Conservation (phyloP, 2,113 vertebrate species). For the Myrmecobius fasciatus region DNA sequence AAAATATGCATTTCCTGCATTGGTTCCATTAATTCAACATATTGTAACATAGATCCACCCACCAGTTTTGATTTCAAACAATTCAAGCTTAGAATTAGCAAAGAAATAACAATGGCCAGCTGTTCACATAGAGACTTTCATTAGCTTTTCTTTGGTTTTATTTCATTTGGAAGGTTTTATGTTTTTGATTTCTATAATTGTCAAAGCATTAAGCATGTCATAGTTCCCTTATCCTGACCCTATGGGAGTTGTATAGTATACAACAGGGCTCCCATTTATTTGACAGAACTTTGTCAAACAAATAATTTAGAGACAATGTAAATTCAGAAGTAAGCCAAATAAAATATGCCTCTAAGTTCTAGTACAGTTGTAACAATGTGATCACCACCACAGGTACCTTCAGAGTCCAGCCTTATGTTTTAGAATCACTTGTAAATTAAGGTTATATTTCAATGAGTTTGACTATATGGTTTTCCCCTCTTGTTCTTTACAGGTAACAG, state of each 20-base stretch:
- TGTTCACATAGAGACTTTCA: not conserved
- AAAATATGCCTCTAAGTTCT: not conserved
- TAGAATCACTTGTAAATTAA: not conserved
- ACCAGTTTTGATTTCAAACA: not conserved
- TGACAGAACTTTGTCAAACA: not conserved
- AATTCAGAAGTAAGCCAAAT: not conserved
- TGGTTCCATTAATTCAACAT: not conserved
- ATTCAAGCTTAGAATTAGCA: not conserved
- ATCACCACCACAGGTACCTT: not conserved
- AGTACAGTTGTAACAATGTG: not conserved
- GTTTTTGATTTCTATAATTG: not conserved
- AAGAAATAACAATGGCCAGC: not conserved
- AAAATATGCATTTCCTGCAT: not conserved
- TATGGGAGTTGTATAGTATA: not conserved
- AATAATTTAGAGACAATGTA: not conserved
- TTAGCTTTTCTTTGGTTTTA: too few relatives aligned
- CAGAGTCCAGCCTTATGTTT: not conserved
- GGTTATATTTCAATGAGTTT: not conserved
- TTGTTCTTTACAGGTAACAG: not conserved
- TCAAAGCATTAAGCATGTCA: not conserved
- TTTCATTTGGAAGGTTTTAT: not conserved
- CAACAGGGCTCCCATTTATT: not conserved
- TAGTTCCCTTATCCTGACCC: not conserved
- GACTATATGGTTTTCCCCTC: not conserved
- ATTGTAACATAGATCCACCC: not conserved